phyloP scores from a whole-genome alignment of 2,797 vertebrate species.

The Decapterus maruadsi region DNA sequence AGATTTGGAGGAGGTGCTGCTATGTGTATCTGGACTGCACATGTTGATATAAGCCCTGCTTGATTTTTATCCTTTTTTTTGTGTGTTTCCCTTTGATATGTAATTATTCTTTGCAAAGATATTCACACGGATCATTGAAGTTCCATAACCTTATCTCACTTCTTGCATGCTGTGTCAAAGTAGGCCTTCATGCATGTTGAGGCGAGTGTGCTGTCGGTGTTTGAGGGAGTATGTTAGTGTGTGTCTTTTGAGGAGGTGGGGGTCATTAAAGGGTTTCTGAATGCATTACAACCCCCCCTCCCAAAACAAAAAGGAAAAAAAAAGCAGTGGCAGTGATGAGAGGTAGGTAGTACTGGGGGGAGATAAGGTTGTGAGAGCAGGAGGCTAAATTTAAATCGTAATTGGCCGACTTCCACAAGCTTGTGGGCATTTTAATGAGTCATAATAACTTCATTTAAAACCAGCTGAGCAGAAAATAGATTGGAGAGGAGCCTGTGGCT shows the following conservation, averaged over 20 bases:
- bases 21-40: slow-evolving; percentile 63
- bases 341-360: slow-evolving; percentile 64
- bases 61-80: slow-evolving; percentile 38
- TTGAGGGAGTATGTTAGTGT: background rate
- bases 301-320: slow-evolving; percentile 29
- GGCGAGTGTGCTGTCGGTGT: slow-evolving; percentile 12
- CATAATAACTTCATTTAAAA: slow-evolving; percentile 99
- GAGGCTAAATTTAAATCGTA: slow-evolving; percentile 99
- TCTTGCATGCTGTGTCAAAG: background rate
- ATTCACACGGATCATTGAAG: slow-evolving; percentile 8
- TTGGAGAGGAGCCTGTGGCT: slow-evolving; percentile 98
- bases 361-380: slow-evolving; percentile 77
- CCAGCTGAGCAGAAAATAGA: slow-evolving; percentile 99
- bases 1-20: slow-evolving; percentile 61
- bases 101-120: slow-evolving; percentile 35
- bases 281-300: slow-evolving; percentile 33
- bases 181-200: background rate
- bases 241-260: background rate
- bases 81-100: slow-evolving; percentile 28
- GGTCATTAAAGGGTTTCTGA: slow-evolving; percentile 40
- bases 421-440: slow-evolving; percentile 99
- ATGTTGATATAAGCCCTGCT: slow-evolving; percentile 62
- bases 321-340: slow-evolving; percentile 53
- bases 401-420: slow-evolving; percentile 99
- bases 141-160: slow-evolving; percentile 7